Base-by-base conservation (phyloP, 1,140 invertebrate genomes). In the Microplitis demolitor region DNA sequence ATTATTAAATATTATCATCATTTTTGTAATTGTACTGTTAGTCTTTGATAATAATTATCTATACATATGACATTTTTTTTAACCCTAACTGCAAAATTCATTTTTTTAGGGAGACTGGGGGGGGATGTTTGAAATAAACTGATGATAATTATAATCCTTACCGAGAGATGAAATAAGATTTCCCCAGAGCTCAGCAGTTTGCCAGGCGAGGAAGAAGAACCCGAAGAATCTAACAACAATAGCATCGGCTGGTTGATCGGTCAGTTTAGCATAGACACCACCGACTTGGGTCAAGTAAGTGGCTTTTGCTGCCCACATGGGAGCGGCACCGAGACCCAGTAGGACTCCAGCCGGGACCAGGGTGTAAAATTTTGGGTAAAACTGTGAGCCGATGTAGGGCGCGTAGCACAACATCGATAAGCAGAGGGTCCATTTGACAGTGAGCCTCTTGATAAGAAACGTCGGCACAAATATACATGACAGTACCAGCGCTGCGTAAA, bases 131-230 rank as follows among this genome's bases (percentile, higher is more conserved):
- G 54, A 53, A 53, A 45, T n/a, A 31, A 39, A 61, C 2, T 14
- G 61, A 61, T 61, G 62, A 69, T 63, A 45, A 74, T 66, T 13
- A 62, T 4, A n/a, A 53, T 51, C 54, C 31, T 91, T 84, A 96
- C 93, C 94, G 77, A 96, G 88, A 64, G 96, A 98, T n/a, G 97
- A 98, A 77, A 98, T 95, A 39, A 98, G 90, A 88, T 98, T 98
- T 81, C 97, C 97, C 95, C 96, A 95, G 6, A 98, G 91, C 85
- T 97, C 95, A 69, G 97, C 95, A 0, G 95, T 95, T 82, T 99
- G 97, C 92, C 97, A 98, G 70, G 97, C 92, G 74, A 98, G 92
- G 88, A 99, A 99, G 91, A 99, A 99, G 89, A 98, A 95, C 31
- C 97, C 97, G 86, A 99, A 99, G 90, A 98, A 98, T 77, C 95